Evolutionary conservation across 2,888 invertebrate species (phyloP).

Genomic region (Drosophila merina): DNA sequence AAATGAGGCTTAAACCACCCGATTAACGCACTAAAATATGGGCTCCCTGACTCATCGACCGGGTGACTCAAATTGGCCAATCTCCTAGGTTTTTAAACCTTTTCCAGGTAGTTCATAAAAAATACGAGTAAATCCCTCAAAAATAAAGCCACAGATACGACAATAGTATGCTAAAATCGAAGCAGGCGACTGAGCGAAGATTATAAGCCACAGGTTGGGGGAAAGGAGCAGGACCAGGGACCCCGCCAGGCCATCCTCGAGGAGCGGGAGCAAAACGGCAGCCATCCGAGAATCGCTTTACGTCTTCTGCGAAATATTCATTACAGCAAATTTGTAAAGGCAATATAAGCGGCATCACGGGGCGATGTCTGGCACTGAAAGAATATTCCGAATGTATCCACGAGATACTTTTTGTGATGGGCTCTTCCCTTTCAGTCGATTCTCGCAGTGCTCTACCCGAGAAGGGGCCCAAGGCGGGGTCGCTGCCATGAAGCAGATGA

Average conservation of each 20-base stretch:
- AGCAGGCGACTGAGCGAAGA: conserved; percentile 17
- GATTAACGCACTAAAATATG: not conserved
- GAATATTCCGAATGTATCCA: not conserved
- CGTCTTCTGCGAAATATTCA: conserved; percentile 75
- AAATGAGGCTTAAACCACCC: not conserved
- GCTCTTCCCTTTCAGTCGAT: too few relatives aligned
- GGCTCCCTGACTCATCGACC: conserved; percentile 4
- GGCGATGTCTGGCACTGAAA: conserved; percentile 5
- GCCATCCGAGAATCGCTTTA: conserved; percentile 65
- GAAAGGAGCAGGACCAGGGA: not conserved
- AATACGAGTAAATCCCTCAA: not conserved
- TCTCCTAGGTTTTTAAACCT: conserved; percentile 1
- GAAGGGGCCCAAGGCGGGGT: conserved; percentile 4
- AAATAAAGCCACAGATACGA: conserved; percentile 6
- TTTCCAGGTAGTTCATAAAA: conserved; percentile 14
- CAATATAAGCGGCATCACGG: conserved; percentile 7
- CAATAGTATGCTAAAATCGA: conserved; percentile 4
- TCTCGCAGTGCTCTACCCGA: not conserved
- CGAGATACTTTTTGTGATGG: not conserved
- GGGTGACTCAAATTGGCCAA: conserved; percentile 13
- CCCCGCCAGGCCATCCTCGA: not conserved
- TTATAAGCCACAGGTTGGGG: conserved; percentile 1
- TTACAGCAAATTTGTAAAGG: conserved; percentile 67
- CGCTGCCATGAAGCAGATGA: conserved; percentile 1
- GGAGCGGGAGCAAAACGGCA: conserved; percentile 39